A percentile compares a stretch with the other conserved stretches of the same genome.
phyloP scores from a whole-genome alignment of 2,888 invertebrate genomes.

The Acanthopleura granulata region DNA sequence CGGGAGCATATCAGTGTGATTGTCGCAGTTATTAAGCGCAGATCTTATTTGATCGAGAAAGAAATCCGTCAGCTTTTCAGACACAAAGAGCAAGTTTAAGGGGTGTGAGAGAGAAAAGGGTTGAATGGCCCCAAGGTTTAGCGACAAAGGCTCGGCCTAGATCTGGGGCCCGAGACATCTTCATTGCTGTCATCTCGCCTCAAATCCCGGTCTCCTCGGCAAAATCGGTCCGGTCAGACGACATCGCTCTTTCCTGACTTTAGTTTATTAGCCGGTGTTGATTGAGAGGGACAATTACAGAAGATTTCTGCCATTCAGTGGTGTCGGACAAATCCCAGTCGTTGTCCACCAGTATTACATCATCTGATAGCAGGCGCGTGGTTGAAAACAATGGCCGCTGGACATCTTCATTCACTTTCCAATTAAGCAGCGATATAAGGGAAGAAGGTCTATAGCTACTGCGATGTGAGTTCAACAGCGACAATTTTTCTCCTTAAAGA shows the following conservation, averaged over 20 bases:
- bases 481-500: neutral
- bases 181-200: neutral
- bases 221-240: neutral
- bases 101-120: neutral
- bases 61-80: neutral
- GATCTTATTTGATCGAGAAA: neutral
- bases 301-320: neutral
- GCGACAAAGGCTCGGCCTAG: neutral
- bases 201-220: neutral
- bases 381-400: neutral
- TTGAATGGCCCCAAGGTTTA: neutral
- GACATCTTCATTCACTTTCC: neutral
- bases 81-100: neutral
- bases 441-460: neutral
- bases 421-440: neutral
- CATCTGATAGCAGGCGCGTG: neutral
- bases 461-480: neutral
- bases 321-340: neutral
- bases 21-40: neutral
- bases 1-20: neutral
- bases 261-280: slow-evolving; percentile 8
- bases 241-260: neutral
- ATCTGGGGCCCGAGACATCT: neutral
- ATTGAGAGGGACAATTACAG: slow-evolving; percentile 16
- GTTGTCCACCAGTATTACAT: neutral